Base-by-base conservation (phyloP, 2,888 invertebrate species). In the Eilema caniola region DNA sequence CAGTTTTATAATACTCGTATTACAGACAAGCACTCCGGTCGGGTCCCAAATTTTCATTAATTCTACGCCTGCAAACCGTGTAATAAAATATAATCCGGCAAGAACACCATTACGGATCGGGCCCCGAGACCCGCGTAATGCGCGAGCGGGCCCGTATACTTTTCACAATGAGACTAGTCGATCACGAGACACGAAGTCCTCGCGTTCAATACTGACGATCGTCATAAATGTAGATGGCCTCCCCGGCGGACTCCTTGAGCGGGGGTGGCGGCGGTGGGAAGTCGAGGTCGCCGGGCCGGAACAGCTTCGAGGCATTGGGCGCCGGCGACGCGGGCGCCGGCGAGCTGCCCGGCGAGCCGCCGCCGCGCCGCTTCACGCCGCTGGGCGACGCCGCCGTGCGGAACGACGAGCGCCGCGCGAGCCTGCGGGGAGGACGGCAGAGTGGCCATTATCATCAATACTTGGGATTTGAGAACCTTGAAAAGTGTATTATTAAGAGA, bases 381-480 rank as follows among this genome's bases (percentile, higher is more conserved):
- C 93, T 86, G 24, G 93, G 89, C 12, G 90, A 88, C 53, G 95
- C 77, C 3, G 87, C 82, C 57, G 96, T 91, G 70, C 97, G 96
- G 91, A 97, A 96, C 28, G 97, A 96, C 1, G 97, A 97, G 62
- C 97, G 95, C 53, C 97, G 94, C 11, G 97, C 96, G 86, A 97
- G 95, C 81, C 97, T 96, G 64, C 0, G 14, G 10, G 25, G 10
- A n/a, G 12, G 8, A 8, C 33, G 28, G 28, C 28, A 8, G 33
- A 33, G 33, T 33, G 12, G 33, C 12, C 12, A 16, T 41, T 16
- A 41, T 16, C 41, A 20, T 16, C 16, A 16, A 41, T 20, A 47
- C 47, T 14, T 41, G 2, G 16, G 2, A 47, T 47, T 47, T 47
- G 7, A 47, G 20, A 47, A 14, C 47, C 5, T 47, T 20, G 20